Evolutionary conservation across 2,888 invertebrate species (phyloP), one percentile per base, ranked within the genome.

Genomic region (Epinotia brunnichana): DNA sequence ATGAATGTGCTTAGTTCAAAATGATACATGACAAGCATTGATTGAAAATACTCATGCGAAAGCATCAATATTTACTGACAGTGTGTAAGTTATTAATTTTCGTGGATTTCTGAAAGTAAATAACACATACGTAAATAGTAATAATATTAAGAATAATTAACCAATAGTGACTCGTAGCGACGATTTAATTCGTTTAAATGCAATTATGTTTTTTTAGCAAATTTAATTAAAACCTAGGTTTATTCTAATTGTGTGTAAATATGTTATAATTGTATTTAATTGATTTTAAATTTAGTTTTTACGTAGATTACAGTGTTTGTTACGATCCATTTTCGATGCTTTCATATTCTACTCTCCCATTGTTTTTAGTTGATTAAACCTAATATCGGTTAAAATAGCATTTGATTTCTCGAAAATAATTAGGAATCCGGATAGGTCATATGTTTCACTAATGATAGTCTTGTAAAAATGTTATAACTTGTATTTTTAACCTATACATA

Each of bases 401-500:
- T 78, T 80, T 78, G 80, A 77, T 81, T 80, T 78, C 61, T 53
- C 74, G 54, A 75, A 71, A 74, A 39, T 70, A 67, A 75, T 78
- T 76, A 81, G 74, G 79, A 81, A 76, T 82, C 80, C 82, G 82
- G 82, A 84, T 83, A 84, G 81, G 79, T 85, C 83, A 83, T 87
- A 84, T 82, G 83, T 81, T 84, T 80, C 77, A 77, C 70, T 79
- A 79, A 90, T 88, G 82, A 91, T 92, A 92, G 92, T 89, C 91
- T 91, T 93, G 92, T 92, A 92, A 91, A 92, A 92, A 93, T 92
- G 92, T 93, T 93, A 92, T 87, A 88, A 92, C 91, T 87, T 91
- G 92, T 93, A 93, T 93, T 93, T 93, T 93, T 92, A 93, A 93
- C 90, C 91, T 92, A 91, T 92, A 91, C 88, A 92, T 93, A 92